phyloP scores from a whole-genome alignment of 37 sponge, comb jelly and placozoan genomes.

The Oopsacas minuta region DNA sequence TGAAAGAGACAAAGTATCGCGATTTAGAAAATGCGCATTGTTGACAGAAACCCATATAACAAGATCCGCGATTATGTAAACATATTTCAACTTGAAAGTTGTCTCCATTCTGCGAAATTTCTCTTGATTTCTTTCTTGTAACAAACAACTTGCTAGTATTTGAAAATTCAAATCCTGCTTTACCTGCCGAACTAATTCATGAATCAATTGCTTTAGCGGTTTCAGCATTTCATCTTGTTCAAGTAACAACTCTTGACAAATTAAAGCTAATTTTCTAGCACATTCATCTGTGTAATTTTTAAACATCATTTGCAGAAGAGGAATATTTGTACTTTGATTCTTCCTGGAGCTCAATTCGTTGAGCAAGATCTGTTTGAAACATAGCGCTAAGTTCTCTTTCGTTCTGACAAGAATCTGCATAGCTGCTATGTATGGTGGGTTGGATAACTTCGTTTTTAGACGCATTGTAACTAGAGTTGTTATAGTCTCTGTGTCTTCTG shows the following conservation, averaged over 20 bases:
- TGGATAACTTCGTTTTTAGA: constrained; percentile 74
- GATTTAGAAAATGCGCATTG: neutral
- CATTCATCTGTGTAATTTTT: neutral
- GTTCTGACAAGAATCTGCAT: constrained; percentile 22
- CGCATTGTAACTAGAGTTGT: constrained; percentile 49
- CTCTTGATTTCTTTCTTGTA: constrained; percentile 15
- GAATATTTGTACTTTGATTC: neutral
- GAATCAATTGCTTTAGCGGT: neutral
- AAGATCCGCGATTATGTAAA: neutral
- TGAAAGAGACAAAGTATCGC: neutral
- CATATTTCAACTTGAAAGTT: neutral
- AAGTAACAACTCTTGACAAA: neutral
- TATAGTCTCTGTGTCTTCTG: constrained; percentile 65
- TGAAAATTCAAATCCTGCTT: constrained; percentile 4
- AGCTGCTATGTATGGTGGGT: constrained; percentile 70
- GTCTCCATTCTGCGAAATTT: constrained; percentile 11
- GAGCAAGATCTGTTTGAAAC: neutral
- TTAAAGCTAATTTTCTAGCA: neutral
- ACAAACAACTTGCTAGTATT: neutral
- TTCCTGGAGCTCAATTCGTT: neutral
- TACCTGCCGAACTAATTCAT: neutral
- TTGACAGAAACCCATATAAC: neutral
- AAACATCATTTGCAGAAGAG: neutral
- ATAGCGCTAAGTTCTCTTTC: neutral
- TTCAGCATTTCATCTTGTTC: constrained; percentile 12